These are phyloP conservation scores for Arctopsyche grandis DNA, from an alignment of 1,140 invertebrate species.

Conservation along the genomic window DNA sequence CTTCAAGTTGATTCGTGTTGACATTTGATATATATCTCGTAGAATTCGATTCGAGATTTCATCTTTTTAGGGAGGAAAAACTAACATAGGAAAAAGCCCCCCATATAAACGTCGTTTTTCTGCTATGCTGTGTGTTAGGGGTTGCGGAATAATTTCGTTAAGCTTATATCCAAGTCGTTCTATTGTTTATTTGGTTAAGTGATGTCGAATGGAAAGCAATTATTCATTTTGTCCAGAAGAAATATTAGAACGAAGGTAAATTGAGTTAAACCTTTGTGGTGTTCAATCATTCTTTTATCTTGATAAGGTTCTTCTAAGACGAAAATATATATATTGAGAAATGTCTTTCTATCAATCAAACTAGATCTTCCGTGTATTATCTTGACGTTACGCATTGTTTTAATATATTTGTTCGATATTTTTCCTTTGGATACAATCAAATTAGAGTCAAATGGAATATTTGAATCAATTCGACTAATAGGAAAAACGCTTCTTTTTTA, in stretches of 20 bases:
- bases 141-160: not conserved
- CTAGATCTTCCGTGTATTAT: constrained; percentile 36
- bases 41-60: not conserved
- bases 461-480: not conserved
- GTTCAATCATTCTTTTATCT: constrained; percentile 20
- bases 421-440: too few species aligned
- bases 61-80: constrained; percentile 5
- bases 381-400: constrained; percentile 41
- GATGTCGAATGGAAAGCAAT: constrained; percentile 35
- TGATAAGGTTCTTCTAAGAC: not conserved
- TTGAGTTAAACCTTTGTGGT: constrained; percentile 24
- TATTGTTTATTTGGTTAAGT: constrained; percentile 38
- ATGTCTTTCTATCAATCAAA: constrained; percentile 49
- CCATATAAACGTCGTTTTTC: not conserved
- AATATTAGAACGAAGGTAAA: constrained; percentile 39
- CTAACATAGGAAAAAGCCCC: not conserved
- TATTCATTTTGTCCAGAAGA: constrained; percentile 42
- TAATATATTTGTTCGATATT: too few species aligned
- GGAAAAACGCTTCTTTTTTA: too few species aligned
- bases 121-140: not conserved
- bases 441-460: not conserved
- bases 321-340: constrained; percentile 17
- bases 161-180: not conserved
- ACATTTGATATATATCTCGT: constrained; percentile 13
- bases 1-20: constrained; percentile 14